Evolutionary conservation across 2,888 invertebrate genomes (phyloP).

Genomic region (Pristionchus mayeri): DNA sequence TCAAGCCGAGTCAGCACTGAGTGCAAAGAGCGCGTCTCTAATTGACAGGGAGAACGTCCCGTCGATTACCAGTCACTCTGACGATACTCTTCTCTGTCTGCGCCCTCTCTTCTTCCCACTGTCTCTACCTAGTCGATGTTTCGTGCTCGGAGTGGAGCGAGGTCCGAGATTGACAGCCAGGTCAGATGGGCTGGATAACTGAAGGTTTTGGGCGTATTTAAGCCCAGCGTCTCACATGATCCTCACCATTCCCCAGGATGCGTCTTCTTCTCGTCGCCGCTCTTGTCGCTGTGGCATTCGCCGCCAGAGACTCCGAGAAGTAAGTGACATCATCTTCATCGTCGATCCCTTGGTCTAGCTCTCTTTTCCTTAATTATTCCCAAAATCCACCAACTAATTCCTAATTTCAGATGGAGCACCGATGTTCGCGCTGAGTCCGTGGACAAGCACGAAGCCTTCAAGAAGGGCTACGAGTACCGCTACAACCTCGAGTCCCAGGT

Average conservation of each 20-base stretch:
- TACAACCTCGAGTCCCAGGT: constrained; percentile 46
- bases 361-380: neutral
- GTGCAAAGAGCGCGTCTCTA: neutral
- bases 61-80: constrained; percentile 7
- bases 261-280: constrained; percentile 45
- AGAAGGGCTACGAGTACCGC: constrained; percentile 37
- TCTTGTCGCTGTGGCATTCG: constrained; percentile 58
- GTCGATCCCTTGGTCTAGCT: neutral
- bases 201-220: neutral
- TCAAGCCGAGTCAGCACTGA: too few relatives aligned
- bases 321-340: neutral
- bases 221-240: neutral
- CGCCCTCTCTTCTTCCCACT: neutral
- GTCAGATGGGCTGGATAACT: neutral
- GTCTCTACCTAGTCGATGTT: neutral
- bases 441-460: neutral
- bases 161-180: neutral
- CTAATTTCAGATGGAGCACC: constrained; percentile 17
- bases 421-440: neutral
- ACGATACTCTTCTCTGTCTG: neutral
- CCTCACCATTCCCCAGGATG: constrained; percentile 45
- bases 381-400: too few relatives aligned
- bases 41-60: neutral
- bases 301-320: constrained; percentile 51
- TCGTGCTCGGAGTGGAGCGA: neutral